These are phyloP conservation scores for Plebejus anna DNA, from an alignment of 2,888 invertebrate genomes.

Conservation along the genomic window DNA sequence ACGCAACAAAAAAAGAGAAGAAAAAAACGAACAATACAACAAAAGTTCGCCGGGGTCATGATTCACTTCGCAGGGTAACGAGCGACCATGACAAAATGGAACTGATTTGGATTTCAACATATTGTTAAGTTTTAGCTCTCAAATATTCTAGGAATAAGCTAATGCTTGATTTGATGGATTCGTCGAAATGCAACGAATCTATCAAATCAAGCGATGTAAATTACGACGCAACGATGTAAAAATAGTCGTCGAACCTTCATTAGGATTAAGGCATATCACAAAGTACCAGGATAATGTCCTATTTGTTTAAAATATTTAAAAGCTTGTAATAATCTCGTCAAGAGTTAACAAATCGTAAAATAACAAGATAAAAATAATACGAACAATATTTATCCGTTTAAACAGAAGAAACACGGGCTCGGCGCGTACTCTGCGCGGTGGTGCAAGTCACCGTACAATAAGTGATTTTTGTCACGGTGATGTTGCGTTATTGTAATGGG, in stretches of 20 bases:
- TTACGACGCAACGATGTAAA: background rate
- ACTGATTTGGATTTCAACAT: conserved; percentile 18
- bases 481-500: conserved; percentile 73
- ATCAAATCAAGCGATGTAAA: too few relatives aligned
- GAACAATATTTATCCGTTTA: conserved; percentile 43
- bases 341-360: conserved; percentile 27
- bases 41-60: conserved; percentile 55
- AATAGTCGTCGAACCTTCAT: background rate
- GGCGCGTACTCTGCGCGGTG: conserved; percentile 57
- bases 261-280: background rate
- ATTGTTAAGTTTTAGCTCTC: background rate
- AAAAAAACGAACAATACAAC: conserved; percentile 50
- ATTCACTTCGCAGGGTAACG: conserved; percentile 65
- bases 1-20: conserved; percentile 44
- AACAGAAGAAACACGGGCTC: conserved; percentile 49
- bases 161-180: background rate
- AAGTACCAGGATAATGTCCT: background rate
- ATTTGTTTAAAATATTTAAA: background rate
- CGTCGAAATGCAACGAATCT: background rate
- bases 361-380: conserved; percentile 39
- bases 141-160: background rate
- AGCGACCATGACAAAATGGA: conserved; percentile 61
- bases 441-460: conserved; percentile 76
- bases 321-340: conserved; percentile 9
- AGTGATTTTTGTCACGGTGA: conserved; percentile 78